A percentile compares a stretch with the other conserved stretches of the same genome.
These are phyloP conservation scores for Fringilla coelebs DNA, from an alignment of 2,797 vertebrate genomes.

Conservation along the genomic window DNA sequence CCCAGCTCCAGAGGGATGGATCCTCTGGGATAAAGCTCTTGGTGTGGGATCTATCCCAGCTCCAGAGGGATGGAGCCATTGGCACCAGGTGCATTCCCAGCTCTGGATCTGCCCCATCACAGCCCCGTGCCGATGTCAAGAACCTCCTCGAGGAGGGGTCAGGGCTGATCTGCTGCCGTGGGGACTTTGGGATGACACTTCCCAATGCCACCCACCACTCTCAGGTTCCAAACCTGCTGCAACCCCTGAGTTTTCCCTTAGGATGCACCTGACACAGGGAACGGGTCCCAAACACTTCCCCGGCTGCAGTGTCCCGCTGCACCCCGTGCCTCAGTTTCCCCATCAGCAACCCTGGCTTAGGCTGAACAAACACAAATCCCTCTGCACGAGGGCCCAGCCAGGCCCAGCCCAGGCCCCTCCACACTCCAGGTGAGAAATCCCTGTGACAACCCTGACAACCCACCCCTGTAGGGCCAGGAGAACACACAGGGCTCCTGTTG, in stretches of 20 bases:
- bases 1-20: background rate
- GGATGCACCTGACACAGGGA: background rate
- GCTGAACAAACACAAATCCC: background rate
- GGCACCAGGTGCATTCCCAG: background rate
- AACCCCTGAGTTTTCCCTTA: background rate
- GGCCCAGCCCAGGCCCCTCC: background rate
- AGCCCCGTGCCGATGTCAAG: accelerated
- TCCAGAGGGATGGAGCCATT: accelerated
- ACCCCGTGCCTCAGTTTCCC: background rate
- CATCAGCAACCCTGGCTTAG: background rate
- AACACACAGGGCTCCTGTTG: background rate
- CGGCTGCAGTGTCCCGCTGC: too few relatives aligned
- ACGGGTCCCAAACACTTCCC: accelerated
- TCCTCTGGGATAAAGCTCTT: background rate
- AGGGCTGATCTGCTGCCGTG: background rate
- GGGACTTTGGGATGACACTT: background rate
- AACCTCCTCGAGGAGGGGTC: accelerated
- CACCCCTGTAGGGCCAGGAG: background rate
- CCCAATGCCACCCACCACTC: accelerated
- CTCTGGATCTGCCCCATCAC: background rate
- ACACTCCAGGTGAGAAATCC: accelerated
- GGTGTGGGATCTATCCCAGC: background rate
- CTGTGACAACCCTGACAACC: accelerated
- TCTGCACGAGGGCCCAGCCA: background rate
- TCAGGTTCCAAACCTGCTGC: background rate